A percentile compares a stretch with the other conserved stretches of the same genome.
These are phyloP conservation scores for Chiridota heheva DNA, from an alignment of 35 echinoderm and acorn worm genomes.

Conservation along the genomic window DNA sequence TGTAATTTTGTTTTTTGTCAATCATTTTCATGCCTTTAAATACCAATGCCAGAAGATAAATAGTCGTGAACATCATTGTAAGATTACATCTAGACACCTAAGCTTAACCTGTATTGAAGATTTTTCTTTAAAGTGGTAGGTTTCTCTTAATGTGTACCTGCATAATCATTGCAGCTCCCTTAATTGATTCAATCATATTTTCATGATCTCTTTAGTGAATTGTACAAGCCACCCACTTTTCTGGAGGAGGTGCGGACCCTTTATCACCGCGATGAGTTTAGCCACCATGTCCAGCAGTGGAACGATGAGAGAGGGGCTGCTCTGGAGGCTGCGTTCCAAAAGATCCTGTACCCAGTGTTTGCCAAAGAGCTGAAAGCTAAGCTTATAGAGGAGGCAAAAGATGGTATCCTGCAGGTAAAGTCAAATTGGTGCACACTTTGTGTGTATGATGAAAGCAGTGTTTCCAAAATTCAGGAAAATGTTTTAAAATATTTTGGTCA, in stretches of 20 bases:
- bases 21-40: too few species aligned
- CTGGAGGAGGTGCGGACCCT: slow-evolving; percentile 97
- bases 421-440: background rate
- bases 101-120: too few species aligned
- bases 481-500: too few species aligned
- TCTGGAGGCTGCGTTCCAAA: slow-evolving; percentile 77
- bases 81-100: too few species aligned
- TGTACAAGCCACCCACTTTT: slow-evolving; percentile 56
- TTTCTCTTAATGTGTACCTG: too few species aligned
- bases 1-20: too few species aligned
- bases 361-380: slow-evolving; percentile 83
- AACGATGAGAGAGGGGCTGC: slow-evolving; percentile 73
- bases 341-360: slow-evolving; percentile 79
- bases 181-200: background rate
- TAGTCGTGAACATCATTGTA: too few species aligned
- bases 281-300: slow-evolving; percentile 85
- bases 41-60: too few species aligned
- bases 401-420: slow-evolving; percentile 80
- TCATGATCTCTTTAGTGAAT: slow-evolving; percentile 12
- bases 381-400: slow-evolving; percentile 77
- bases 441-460: background rate
- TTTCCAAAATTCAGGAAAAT: too few species aligned
- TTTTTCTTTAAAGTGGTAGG: too few species aligned
- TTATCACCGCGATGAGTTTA: slow-evolving; percentile 96
- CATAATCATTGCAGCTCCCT: background rate